Percentiles rank a stretch among this genome's conserved stretches.
phyloP scores from a whole-genome alignment of 23 tunicate species.

The Corella eumyota region DNA sequence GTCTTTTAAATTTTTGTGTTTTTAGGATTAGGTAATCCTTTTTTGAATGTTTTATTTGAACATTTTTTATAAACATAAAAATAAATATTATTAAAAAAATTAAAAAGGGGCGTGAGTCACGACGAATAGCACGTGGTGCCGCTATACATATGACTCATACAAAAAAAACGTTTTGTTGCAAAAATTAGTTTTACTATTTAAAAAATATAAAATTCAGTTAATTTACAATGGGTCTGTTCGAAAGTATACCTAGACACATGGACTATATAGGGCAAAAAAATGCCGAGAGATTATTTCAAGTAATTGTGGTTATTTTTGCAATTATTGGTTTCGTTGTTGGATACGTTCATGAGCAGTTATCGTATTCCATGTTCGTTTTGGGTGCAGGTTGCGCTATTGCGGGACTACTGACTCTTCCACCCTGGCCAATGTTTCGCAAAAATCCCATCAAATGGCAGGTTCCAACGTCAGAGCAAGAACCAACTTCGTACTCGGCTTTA shows the following conservation, averaged over 20 bases:
- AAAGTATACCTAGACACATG: neutral
- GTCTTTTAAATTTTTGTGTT: too few species aligned
- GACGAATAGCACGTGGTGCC: too few species aligned
- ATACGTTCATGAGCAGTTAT: conserved; percentile 12
- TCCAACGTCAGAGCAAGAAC: conserved; percentile 15
- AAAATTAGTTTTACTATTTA: too few species aligned
- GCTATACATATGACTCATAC: too few species aligned
- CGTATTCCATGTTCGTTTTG: conserved; percentile 23
- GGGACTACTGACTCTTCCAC: conserved; percentile 34
- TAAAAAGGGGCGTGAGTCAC: too few species aligned
- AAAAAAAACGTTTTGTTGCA: too few species aligned
- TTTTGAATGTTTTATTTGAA: too few species aligned
- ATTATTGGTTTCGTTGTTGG: conserved; percentile 23
- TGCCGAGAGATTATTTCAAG: neutral
- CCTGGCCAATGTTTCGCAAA: conserved; percentile 53
- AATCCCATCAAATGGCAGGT: conserved; percentile 50
- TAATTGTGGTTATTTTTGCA: neutral
- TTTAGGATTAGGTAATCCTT: too few species aligned
- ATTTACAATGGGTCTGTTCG: too few species aligned
- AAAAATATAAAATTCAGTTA: too few species aligned
- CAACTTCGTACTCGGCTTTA: neutral
- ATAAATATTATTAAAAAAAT: too few species aligned
- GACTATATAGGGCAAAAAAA: neutral
- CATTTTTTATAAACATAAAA: too few species aligned
- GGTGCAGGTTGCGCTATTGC: conserved; percentile 15